These are phyloP conservation scores for Strigamia transsilvanica DNA, from an alignment of 2,888 invertebrate species.

Conservation along the genomic window DNA sequence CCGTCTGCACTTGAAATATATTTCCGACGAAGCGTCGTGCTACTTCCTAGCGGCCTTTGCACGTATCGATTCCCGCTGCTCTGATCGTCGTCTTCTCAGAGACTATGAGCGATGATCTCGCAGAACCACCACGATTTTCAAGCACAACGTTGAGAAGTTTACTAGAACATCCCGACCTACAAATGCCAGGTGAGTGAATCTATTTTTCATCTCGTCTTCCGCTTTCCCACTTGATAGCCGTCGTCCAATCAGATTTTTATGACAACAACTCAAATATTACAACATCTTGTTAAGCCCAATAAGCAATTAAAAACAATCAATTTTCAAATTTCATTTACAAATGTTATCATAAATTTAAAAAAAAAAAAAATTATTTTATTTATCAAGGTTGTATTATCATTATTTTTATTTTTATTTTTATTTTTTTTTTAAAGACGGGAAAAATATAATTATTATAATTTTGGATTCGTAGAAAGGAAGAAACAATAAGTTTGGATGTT, in stretches of 20 bases:
- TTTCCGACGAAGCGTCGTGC: neutral
- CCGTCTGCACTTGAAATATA: conserved; percentile 13
- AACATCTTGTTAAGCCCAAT: neutral
- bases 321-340: neutral
- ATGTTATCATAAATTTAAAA: too few species aligned
- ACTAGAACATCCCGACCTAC: conserved; percentile 32
- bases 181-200: conserved; percentile 46
- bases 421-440: neutral
- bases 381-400: neutral
- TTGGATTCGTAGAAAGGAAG: neutral
- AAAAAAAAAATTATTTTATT: conserved; percentile 6
- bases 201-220: neutral
- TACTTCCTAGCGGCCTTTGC: neutral
- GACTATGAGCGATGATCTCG: conserved; percentile 49
- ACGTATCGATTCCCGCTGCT: conserved; percentile 23
- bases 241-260: conserved; percentile 34
- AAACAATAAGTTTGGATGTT: conserved; percentile 17
- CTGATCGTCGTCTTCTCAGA: conserved; percentile 32
- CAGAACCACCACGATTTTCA: conserved; percentile 28
- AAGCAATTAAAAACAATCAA: neutral
- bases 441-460: conserved; percentile 3
- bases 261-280: neutral
- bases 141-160: conserved; percentile 40
- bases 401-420: neutral
- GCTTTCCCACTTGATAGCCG: neutral